Evolutionary conservation across 2,113 vertebrate genomes (phyloP), one percentile per base, ranked within the genome.

Genomic region (Cardinalis cardinalis): DNA sequence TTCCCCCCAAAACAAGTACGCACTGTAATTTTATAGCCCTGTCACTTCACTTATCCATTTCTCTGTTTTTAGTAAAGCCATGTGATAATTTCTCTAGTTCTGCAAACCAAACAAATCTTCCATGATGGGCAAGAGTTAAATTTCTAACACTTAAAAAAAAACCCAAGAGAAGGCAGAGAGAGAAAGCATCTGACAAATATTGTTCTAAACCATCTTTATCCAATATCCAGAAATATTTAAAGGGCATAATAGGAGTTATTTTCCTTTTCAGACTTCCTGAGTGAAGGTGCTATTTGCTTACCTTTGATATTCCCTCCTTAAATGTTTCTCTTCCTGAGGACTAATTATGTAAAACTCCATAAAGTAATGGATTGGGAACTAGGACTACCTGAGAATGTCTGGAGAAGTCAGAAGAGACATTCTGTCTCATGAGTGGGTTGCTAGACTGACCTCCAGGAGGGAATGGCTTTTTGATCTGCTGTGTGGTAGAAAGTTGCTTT

Each of bases 281-380:
- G 66, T 24, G n/a, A 60, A 38, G 44, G 41, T 75, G 49, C 31
- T 41, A 25, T 84, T 94, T 94, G 71, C 49, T 91, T 93, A 53
- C 59, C 71, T 93, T 90, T 94, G 70, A 65, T 84, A 84, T 29
- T 80, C 26, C 51, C 52, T 69, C 15, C 51, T 93, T 90, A 52
- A 52, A 29, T 52, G 28, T 52, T 52, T 52, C 28, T 52, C 51
- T 52, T 52, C 51, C 51, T 29, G 28, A 52, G 51, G 28, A 52
- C 51, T 52, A 52, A 52, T 52, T 52, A 52, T 52, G 87, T 81
- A 64, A 88, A 87, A 61, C 49, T 70, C 48, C 4, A 1, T 56
- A 8, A 74, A 81, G 19, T 81, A 92, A 36, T 58, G 48, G 44
- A 51, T 51, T 90, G 48, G 73, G 43, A 90, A 18, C 29, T 31